A percentile compares a stretch with the other conserved stretches of the same genome.
Evolutionary conservation across 2,888 invertebrate species (phyloP).

Genomic region (Mythimna albipuncta): DNA sequence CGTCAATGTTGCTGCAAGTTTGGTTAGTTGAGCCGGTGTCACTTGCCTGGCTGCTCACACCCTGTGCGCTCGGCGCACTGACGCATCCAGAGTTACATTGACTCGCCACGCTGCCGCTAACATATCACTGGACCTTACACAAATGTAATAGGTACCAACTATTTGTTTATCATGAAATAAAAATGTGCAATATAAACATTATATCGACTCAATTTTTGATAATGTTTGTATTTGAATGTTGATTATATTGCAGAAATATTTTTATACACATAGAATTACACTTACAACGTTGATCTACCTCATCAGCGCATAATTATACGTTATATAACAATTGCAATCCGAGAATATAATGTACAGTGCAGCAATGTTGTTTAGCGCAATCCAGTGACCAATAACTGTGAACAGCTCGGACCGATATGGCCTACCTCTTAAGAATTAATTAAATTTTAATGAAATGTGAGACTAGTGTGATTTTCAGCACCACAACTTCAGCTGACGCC

Average conservation of each 20-base stretch:
- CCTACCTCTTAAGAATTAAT: slow-evolving; percentile 75
- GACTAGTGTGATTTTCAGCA: slow-evolving; percentile 40
- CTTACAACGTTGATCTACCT: slow-evolving; percentile 87
- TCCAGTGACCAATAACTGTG: slow-evolving; percentile 63
- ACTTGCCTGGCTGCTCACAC: not conserved
- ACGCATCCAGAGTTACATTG: slow-evolving; percentile 26
- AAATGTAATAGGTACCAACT: slow-evolving; percentile 66
- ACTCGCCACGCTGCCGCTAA: slow-evolving; percentile 60
- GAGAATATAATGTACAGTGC: slow-evolving; percentile 64
- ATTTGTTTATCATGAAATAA: slow-evolving; percentile 70
- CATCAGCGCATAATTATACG: slow-evolving; percentile 78
- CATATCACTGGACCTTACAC: slow-evolving; percentile 76
- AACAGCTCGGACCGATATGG: slow-evolving; percentile 75
- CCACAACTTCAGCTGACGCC: slow-evolving; percentile 37
- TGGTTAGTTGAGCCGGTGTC: slow-evolving; percentile 9
- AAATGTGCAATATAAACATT: slow-evolving; percentile 87
- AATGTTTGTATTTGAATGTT: slow-evolving; percentile 90
- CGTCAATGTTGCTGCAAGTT: slow-evolving; percentile 47
- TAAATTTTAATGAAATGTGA: slow-evolving; percentile 53
- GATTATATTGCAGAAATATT: slow-evolving; percentile 90
- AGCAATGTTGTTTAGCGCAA: slow-evolving; percentile 60
- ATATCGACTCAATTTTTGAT: slow-evolving; percentile 86
- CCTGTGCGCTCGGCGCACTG: not conserved
- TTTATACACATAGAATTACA: slow-evolving; percentile 88
- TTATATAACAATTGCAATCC: slow-evolving; percentile 42